A percentile compares a stretch with the other conserved stretches of the same genome.
phyloP scores from a whole-genome alignment of 2,113 vertebrate genomes.

The Marmota flaviventris region DNA sequence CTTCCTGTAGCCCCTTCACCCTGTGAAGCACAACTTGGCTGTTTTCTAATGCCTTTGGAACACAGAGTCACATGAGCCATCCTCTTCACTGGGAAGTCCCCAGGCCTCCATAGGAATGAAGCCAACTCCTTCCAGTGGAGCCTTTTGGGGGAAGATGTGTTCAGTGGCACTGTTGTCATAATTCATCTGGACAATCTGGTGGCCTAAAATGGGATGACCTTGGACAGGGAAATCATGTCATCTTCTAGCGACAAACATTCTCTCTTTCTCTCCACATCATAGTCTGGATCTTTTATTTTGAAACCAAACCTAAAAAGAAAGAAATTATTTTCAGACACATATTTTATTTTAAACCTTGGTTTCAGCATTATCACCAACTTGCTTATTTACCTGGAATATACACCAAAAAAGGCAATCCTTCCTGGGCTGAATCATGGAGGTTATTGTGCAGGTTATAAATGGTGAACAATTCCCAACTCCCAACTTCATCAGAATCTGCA shows the following conservation, averaged over 20 bases:
- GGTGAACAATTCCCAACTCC: too few relatives aligned
- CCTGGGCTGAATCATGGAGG: neutral
- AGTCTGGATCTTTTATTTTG: conserved; percentile 52
- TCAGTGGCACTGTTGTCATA: accelerated
- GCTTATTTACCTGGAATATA: too few relatives aligned
- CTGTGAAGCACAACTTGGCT: too few relatives aligned
- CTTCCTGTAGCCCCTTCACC: neutral
- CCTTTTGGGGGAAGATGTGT: neutral
- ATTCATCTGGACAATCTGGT: neutral
- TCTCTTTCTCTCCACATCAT: neutral
- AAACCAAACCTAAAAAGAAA: conserved; percentile 62
- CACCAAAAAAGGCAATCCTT: too few relatives aligned
- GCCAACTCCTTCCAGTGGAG: too few relatives aligned
- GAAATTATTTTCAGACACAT: too few relatives aligned
- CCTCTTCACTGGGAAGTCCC: neutral
- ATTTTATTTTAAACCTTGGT: neutral
- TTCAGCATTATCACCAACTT: neutral
- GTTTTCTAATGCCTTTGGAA: neutral
- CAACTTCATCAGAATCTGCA: too few relatives aligned
- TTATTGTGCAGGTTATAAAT: too few relatives aligned
- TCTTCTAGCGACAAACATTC: neutral
- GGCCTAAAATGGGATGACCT: accelerated
- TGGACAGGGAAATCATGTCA: accelerated
- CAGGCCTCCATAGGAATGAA: neutral
- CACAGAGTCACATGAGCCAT: accelerated